phyloP scores from a whole-genome alignment of 2,113 vertebrate genomes.

The Sarotherodon lohbergeri region DNA sequence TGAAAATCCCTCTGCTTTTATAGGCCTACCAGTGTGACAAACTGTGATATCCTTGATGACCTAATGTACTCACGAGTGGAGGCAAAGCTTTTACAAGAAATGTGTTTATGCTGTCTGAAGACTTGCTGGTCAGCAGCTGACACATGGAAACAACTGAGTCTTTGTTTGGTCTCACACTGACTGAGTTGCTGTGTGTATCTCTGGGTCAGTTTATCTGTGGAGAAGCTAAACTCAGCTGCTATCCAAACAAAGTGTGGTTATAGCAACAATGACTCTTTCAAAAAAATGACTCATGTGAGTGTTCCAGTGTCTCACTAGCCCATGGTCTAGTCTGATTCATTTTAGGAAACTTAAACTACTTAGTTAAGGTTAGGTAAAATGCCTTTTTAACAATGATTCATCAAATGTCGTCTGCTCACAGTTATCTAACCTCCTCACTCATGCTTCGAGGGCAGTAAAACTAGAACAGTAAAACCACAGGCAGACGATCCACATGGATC shows the following conservation, averaged over 20 bases:
- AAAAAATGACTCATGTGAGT: neutral
- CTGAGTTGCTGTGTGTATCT: neutral
- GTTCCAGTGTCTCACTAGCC: neutral
- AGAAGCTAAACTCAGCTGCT: neutral
- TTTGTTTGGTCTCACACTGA: conserved; percentile 26
- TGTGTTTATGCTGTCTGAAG: neutral
- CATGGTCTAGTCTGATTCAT: neutral
- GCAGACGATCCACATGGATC: neutral
- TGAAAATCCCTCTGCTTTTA: neutral
- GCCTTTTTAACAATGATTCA: neutral
- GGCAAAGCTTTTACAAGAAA: neutral
- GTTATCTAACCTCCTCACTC: neutral
- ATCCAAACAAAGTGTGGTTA: neutral
- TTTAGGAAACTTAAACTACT: neutral
- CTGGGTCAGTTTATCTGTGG: neutral
- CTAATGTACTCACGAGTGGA: neutral
- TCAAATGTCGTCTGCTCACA: neutral
- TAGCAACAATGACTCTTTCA: neutral
- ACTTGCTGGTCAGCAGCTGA: conserved; percentile 1
- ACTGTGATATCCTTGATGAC: neutral
- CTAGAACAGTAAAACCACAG: neutral
- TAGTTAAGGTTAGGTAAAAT: neutral
- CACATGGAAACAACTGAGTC: neutral
- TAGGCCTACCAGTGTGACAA: neutral
- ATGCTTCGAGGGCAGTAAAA: neutral